These are phyloP conservation scores for Serinus canaria DNA, from an alignment of 2,113 vertebrate genomes.

Conservation along the genomic window DNA sequence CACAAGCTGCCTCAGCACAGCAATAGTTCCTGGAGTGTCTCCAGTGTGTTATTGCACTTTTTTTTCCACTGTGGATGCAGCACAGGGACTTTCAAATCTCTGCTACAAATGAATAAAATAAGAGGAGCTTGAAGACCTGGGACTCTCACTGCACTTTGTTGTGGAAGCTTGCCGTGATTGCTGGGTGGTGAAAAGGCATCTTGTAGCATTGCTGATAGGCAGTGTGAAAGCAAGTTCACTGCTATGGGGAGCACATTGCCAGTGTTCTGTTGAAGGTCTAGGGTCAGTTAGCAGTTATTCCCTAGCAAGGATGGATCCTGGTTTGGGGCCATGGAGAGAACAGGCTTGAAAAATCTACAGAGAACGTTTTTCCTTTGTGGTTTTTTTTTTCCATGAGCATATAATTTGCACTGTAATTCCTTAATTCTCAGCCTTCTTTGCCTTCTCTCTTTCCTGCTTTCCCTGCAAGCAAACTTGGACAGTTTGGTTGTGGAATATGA, in stretches of 20 bases:
- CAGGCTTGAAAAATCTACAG: not conserved
- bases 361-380: not conserved
- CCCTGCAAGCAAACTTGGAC: not conserved
- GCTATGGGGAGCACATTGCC: not conserved
- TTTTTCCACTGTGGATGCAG: not conserved
- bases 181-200: not conserved
- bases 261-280: not conserved
- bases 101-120: not conserved
- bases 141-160: not conserved
- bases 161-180: not conserved
- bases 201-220: accelerated
- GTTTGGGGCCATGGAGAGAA: not conserved
- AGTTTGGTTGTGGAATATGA: not conserved
- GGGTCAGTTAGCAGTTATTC: not conserved
- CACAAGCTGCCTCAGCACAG: not conserved
- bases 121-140: not conserved
- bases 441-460: not conserved
- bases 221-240: not conserved
- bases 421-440: not conserved
- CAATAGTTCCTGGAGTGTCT: not conserved
- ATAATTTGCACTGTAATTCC: not conserved
- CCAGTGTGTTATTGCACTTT: not conserved
- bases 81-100: not conserved
- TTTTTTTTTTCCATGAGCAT: not conserved
- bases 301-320: not conserved